Conservation (phyloP, 2,888 invertebrate species). For the Falcaria lacertinaria region DNA sequence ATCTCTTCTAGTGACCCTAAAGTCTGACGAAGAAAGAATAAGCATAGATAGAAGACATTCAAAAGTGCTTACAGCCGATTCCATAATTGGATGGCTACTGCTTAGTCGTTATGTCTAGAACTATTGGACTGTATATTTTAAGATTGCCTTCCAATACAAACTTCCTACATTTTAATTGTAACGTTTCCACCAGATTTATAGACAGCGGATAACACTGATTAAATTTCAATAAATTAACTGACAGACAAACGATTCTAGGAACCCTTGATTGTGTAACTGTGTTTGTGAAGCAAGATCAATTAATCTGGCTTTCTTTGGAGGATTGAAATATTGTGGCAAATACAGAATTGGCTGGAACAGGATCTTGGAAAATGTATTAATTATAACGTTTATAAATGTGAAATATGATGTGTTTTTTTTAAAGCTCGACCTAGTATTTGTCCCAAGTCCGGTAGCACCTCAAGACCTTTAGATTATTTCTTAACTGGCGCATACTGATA, state of each 20-base stretch:
- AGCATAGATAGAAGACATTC: too few species aligned
- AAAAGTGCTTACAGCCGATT: too few species aligned
- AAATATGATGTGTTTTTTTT: too few species aligned
- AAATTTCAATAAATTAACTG: conserved; percentile 2
- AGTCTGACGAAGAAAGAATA: too few species aligned
- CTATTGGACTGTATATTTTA: not conserved
- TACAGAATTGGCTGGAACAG: not conserved
- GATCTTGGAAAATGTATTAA: not conserved
- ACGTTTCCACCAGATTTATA: not conserved
- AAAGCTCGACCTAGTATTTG: too few species aligned
- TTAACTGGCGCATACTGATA: too few species aligned
- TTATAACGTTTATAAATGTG: too few species aligned
- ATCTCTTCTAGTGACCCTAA: too few species aligned
- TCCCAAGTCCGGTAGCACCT: too few species aligned
- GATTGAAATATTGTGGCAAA: not conserved
- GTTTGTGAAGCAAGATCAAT: conserved; percentile 1
- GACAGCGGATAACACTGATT: conserved; percentile 1
- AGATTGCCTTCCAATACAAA: not conserved
- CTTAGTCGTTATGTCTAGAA: too few species aligned
- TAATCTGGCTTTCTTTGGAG: conserved; percentile 1
- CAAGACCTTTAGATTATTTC: too few species aligned
- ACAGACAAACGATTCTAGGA: conserved; percentile 1
- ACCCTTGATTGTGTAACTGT: conserved; percentile 1
- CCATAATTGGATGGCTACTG: too few species aligned
- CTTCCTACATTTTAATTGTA: conserved; percentile 1